Evolutionary conservation across 2,888 invertebrate genomes (phyloP), one percentile per base, ranked within the genome.

Genomic region (Neocrepidodera transversa): DNA sequence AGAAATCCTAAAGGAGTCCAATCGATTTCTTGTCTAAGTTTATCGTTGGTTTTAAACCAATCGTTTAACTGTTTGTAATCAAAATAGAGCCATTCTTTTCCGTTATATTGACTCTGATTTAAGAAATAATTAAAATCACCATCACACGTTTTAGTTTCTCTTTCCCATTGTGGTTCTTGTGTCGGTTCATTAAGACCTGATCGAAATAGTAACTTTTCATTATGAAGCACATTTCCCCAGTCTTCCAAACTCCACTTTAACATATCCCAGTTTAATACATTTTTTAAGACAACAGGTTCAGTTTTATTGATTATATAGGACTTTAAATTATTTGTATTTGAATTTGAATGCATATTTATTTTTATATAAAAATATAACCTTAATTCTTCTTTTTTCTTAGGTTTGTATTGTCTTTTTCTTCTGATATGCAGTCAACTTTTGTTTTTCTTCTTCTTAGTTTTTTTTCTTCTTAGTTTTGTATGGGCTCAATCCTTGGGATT

Each of bases 41-140:
- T 83, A 60, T 82, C 78, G 17, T 84, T 82, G 45, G 82, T 78
- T 52, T 77, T 74, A 72, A 91, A 87, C 84, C 90, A 86, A 59
- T 88, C 84, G 60, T 85, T 83, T 78, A 93, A 83, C 76, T 92
- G 87, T 80, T 92, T 92, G 75, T 94, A 93, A 79, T 93, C 93
- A 79, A 91, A 91, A 79, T 94, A 94, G 79, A 87, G 84, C 88
- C 92, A 93, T 11, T 57, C 49, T 2, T 84, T 72, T 48, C 74
- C 76, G 17, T 78, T 71, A 10, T 76, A 45, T 55, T 70, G 20
- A 73, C 76, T 71, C 6, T 81, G 66, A 2, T 74, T 73, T 1
- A 87, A 65, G 78, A 95, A 92, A 51, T 88, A 82, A 55, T 79
- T 76, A 68, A 93, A 84, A 1, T 85, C 86, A 75, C 88, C 83